A percentile compares a stretch with the other conserved stretches of the same genome.
These are phyloP conservation scores for Drosophila leontia DNA, from an alignment of 1,140 invertebrate genomes.

Conservation along the genomic window DNA sequence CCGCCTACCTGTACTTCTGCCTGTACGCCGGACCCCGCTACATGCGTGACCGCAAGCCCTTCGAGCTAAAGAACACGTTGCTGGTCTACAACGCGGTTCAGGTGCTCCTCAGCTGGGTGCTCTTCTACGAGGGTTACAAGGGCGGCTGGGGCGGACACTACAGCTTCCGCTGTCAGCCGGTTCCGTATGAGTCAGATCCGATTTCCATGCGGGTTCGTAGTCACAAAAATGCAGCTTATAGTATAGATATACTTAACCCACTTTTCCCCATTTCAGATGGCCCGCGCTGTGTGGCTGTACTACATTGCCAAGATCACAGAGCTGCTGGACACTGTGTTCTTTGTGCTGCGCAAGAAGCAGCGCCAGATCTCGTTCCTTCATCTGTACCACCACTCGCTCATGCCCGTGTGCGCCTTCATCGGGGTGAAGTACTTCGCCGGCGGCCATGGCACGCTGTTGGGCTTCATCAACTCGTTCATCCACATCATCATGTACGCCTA, in stretches of 20 bases:
- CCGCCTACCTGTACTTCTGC: conserved; percentile 91
- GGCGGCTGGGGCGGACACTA: conserved; percentile 91
- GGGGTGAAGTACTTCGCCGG: conserved; percentile 92
- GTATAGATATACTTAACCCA: background rate
- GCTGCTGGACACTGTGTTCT: conserved; percentile 91
- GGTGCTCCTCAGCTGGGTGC: conserved; percentile 90
- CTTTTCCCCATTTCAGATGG: conserved; percentile 86
- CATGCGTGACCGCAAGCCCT: conserved; percentile 94
- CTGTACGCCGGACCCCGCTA: conserved; percentile 89
- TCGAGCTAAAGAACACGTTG: conserved; percentile 90
- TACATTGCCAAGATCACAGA: conserved; percentile 88
- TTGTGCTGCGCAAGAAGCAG: conserved; percentile 92
- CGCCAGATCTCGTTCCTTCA: conserved; percentile 92
- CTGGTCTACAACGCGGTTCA: conserved; percentile 93
- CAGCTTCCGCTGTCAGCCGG: conserved; percentile 92
- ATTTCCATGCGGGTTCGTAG: conserved; percentile 90
- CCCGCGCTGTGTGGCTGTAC: conserved; percentile 88
- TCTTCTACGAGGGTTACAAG: conserved; percentile 89
- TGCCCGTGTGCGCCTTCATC: conserved; percentile 93
- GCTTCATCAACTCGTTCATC: conserved; percentile 93
- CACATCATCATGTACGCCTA: conserved; percentile 94
- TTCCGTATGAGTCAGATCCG: conserved; percentile 91
- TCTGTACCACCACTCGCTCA: conserved; percentile 90
- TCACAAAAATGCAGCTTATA: too few species aligned
- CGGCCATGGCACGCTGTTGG: conserved; percentile 92